phyloP scores from a whole-genome alignment of 2,113 vertebrate species.

The Cariama cristata region DNA sequence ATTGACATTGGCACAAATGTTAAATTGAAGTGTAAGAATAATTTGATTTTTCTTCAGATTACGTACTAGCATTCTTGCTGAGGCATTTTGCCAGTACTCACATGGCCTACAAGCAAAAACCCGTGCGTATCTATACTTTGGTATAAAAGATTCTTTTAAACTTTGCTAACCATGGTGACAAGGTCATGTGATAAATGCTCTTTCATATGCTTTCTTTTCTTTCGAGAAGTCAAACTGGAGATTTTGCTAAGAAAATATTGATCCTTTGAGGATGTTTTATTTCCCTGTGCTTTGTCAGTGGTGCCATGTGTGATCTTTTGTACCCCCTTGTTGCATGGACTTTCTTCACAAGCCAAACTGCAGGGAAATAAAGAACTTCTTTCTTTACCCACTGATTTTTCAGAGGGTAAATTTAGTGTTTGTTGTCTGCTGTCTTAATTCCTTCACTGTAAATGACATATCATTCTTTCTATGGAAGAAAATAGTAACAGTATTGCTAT shows the following conservation, averaged over 20 bases:
- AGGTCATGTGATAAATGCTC: neutral
- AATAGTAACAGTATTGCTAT: neutral
- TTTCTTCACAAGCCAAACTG: neutral
- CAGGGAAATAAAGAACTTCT: neutral
- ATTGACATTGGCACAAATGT: neutral
- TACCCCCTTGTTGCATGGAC: neutral
- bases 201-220: neutral
- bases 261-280: neutral
- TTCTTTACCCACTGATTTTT: neutral
- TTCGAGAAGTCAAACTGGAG: neutral
- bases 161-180: neutral
- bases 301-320: neutral
- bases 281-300: neutral
- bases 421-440: neutral
- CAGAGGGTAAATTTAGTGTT: neutral
- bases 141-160: neutral
- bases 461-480: neutral
- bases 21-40: neutral
- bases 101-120: neutral
- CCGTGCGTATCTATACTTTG: fast-evolving
- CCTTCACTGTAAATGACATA: neutral
- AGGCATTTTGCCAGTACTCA: neutral
- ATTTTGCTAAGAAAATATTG: neutral
- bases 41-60: neutral
- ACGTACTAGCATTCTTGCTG: neutral